phyloP scores from a whole-genome alignment of 2,888 invertebrate genomes.

The Cheilosia urbana region DNA sequence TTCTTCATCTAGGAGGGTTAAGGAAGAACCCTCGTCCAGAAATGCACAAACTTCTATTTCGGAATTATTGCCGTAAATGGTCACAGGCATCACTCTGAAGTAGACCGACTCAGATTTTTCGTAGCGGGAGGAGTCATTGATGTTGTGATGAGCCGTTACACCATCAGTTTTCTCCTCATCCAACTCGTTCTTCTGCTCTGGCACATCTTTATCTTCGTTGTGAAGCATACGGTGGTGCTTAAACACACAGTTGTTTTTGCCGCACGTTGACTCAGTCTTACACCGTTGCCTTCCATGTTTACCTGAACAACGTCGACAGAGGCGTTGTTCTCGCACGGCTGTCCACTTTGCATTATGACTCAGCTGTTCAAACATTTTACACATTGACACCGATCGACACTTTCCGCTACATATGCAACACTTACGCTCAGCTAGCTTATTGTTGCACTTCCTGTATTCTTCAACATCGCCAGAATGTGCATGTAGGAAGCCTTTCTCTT shows the following conservation, averaged over 20 bases:
- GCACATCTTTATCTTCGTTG: background rate
- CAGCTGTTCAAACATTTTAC: background rate
- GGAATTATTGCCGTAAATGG: conserved; percentile 13
- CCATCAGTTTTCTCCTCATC: background rate
- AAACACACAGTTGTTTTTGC: conserved; percentile 2
- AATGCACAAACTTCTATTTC: conserved; percentile 21
- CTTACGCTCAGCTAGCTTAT: background rate
- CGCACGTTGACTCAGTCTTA: background rate
- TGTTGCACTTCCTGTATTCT: background rate
- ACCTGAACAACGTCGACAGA: conserved; percentile 2
- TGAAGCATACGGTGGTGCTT: conserved; percentile 6
- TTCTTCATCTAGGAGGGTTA: conserved; percentile 10
- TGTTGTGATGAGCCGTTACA: background rate
- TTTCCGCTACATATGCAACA: conserved; percentile 16
- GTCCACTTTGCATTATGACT: background rate
- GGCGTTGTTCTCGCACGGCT: background rate
- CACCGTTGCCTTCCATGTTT: conserved; percentile 1
- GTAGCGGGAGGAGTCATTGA: background rate
- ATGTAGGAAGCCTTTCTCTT: conserved; percentile 18
- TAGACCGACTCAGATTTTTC: conserved; percentile 1
- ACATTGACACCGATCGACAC: background rate
- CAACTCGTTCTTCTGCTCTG: background rate
- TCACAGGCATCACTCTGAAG: conserved; percentile 21
- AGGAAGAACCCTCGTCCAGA: conserved; percentile 8
- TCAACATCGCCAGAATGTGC: conserved; percentile 9